Base-by-base conservation (phyloP, 1,140 invertebrate genomes). In the Amphibalanus amphitrite region DNA sequence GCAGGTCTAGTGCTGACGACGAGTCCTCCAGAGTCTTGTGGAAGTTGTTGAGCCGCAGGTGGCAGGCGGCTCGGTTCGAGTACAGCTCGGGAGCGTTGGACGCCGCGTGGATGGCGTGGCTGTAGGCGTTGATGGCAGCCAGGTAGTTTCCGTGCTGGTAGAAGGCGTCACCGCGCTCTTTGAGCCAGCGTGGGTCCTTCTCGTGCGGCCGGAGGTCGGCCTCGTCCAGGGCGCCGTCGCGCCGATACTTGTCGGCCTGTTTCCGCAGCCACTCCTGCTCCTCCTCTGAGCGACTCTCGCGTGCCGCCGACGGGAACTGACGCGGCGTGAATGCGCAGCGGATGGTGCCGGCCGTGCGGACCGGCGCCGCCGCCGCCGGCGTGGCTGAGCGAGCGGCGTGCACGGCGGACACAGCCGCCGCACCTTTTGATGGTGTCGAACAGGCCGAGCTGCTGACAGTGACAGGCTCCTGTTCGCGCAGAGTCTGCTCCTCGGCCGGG, bases 1-100 rank as follows among this genome's bases (percentile, higher is more conserved):
- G 29, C 69, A 69, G 33, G 6, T 69, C 47, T 25, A 69, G 69
- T 6, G 33, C 47, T 23, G 23, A n/a, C 20, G 69, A 69, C 69
- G 33, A 69, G 26, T 69, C 33, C 26, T 38, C 33, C 69, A 69
- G 69, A 4, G 33, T 28, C 26, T 69, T 69, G 33, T 38, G 69
- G 6, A 10, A 28, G 47, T 69, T 69, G 69, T 38, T 59, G 69
- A 69, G 33, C 47, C 23, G 10, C 28, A 69, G 69, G 28, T 69
- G 47, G 26, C 47, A 69, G 3, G 47, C 47, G 4, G 47, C 33
- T 23, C 33, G 20, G 69, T 38, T 69, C 3, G 33, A 4, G 64
- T 15, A 65, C 4, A 65, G 20, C 20, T 26, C 26, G 20, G 64
- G 23, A 23, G 26, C 26, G 64, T 26, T 23, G 23, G 64, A 25